Base-by-base conservation (phyloP, 2,888 invertebrate species). In the Hypolimnas misippus region DNA sequence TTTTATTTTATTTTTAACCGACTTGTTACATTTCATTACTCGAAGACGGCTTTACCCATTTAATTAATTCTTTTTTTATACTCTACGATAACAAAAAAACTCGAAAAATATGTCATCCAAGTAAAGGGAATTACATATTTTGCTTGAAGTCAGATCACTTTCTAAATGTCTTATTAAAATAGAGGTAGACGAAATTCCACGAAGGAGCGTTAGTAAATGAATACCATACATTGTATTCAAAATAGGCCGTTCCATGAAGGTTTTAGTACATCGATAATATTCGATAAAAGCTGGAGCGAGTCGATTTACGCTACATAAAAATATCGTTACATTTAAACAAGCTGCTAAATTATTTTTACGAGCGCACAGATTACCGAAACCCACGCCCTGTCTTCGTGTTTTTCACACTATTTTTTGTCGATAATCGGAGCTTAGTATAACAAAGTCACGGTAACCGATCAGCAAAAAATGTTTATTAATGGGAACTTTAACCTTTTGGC, bases 381-480 rank as follows among this genome's bases (percentile, higher is more conserved):
- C 82, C 82, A 84, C 84, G 79, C 79, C 71, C 63, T 35, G 67
- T 72, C 74, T 74, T 76, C 53, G 73, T 71, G 75, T 77, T 80
- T 79, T 77, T 77, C 77, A 79, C 79, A 77, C 56, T 35, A 62
- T 79, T 80, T 78, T 80, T 70, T 78, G 69, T 78, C 76, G 75
- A 55, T 61, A 77, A 81, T 81, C 79, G 73, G 77, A 53, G 58
- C 58, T 62, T 67, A 62, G 53, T 62, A 80, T 80, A 76, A 77
- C 51, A 54, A 57, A 67, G 77, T 79, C 69, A 76, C 73, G 75
- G 75, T 77, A 73, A 74, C 75, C 74, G 77, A 81, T 79, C 76
- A 69, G 74, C 76, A 81, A 83, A 83, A 73, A 73, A 63, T 77
- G 68, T 75, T 72, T 66, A 76, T 75, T 79, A 79, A 84, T 82